Percentiles rank a stretch among this genome's conserved stretches.
Evolutionary conservation across 2,113 vertebrate genomes (phyloP).

Genomic region (Ifrita kowaldi): DNA sequence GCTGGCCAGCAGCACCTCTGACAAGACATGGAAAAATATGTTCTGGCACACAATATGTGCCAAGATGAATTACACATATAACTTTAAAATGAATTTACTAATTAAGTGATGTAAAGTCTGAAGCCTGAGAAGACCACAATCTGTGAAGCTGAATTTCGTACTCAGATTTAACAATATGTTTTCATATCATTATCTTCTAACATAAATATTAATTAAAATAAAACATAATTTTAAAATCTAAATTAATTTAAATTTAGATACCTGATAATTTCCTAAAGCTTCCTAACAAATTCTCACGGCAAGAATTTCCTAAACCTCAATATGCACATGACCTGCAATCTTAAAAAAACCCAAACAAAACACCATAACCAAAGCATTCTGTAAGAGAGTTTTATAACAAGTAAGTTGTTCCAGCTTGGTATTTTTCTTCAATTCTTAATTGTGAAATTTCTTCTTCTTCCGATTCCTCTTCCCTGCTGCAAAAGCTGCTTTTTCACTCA

Average conservation of each 20-base stretch:
- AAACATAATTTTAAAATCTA: not conserved
- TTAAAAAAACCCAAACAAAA: not conserved
- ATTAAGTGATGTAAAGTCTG: not conserved
- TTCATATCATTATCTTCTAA: not conserved
- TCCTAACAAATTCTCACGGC: not conserved
- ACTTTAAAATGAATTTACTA: not conserved
- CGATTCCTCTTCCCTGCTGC: slow-evolving; percentile 85
- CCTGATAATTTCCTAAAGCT: not conserved
- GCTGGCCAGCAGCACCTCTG: not conserved
- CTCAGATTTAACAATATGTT: not conserved
- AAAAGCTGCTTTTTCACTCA: slow-evolving; percentile 85
- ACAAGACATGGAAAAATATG: not conserved
- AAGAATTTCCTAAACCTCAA: not conserved
- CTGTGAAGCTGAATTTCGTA: not conserved
- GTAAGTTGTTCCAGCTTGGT: slow-evolving; percentile 22
- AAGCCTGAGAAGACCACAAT: not conserved
- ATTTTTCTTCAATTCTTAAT: slow-evolving; percentile 65
- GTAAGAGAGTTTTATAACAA: slow-evolving; percentile 19
- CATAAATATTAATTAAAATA: not conserved
- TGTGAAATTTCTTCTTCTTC: slow-evolving; percentile 87
- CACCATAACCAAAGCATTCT: slow-evolving; percentile 28
- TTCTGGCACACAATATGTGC: not conserved
- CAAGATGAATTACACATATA: not conserved
- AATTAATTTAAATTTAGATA: not conserved
- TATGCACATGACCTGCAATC: not conserved